Evolutionary conservation across 2,113 vertebrate species (phyloP).

Genomic region (Stigmatopora nigra): DNA sequence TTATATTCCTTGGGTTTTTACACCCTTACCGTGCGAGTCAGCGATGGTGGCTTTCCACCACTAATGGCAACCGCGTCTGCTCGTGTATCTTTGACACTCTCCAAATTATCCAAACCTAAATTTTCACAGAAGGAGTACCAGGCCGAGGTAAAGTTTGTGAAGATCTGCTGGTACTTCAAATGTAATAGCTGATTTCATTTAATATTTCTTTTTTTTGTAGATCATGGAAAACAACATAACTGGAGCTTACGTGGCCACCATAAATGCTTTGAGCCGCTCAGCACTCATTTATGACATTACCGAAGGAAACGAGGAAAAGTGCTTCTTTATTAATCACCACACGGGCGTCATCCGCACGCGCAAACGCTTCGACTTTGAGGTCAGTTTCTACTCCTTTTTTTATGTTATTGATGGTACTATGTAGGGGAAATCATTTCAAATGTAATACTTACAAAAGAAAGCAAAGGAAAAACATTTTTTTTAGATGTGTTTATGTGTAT

Average conservation of each 20-base stretch:
- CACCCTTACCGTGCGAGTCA: constrained; percentile 82
- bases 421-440: neutral
- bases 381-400: constrained; percentile 7
- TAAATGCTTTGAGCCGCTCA: constrained; percentile 84
- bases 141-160: constrained; percentile 69
- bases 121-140: constrained; percentile 88
- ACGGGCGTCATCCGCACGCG: constrained; percentile 87
- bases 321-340: constrained; percentile 84
- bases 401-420: neutral
- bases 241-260: constrained; percentile 78
- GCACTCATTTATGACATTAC: constrained; percentile 82
- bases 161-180: neutral
- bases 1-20: constrained; percentile 80
- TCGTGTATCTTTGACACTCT: constrained; percentile 82
- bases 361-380: constrained; percentile 83
- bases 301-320: constrained; percentile 75
- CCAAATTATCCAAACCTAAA: constrained; percentile 85
- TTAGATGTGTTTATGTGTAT: no score
- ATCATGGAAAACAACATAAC: constrained; percentile 82
- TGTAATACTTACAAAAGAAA: neutral
- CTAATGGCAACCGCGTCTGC: constrained; percentile 83
- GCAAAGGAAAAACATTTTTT: neutral
- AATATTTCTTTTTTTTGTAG: constrained; percentile 24
- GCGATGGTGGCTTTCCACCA: constrained; percentile 82
- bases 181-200: neutral